Base-by-base conservation (phyloP, 2,797 vertebrate species). In the Chrysocyon brachyurus region DNA sequence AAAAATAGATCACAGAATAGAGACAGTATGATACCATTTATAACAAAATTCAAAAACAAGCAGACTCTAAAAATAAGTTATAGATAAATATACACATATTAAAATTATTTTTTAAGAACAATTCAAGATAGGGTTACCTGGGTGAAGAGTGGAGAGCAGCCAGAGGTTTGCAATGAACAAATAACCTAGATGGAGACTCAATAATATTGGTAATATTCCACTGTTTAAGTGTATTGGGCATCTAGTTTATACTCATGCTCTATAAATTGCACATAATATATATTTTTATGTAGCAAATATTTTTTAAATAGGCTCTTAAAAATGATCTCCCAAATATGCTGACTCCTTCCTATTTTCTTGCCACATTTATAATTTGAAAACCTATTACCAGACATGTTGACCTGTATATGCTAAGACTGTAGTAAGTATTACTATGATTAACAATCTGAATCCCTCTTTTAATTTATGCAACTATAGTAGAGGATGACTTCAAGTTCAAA, bases 11-110 rank as follows among this genome's bases (percentile, higher is more conserved):
- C 64, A 84, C 79, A 91, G 19, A 79, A 75, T 72, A 81, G 3
- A 83, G 46, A 68, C 2, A 91, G n/a, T n/a, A 88, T 70, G 26
- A 77, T 84, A 91, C 17, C 40, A 95, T 85, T 87, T 96, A 83
- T 70, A 88, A 73, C 46, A 63, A 96, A 86, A 57, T 88, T 89
- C 19, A 86, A 90, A 95, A 93, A 36, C 5, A n/a, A 91, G 82
- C 7, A 85, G 96, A 92, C 17, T 78, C 54, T 79, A 81, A 96
- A 91, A 90, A 78, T 90, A 66, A 95, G 24, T 77, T 90, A 68
- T 63, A 21, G 7, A 61, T 54, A 77, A 90, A 79, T 91, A 82
- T 19, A 31, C 16, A 54, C 46, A 5, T 75, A 64, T 57, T 61
- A 61, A 90, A 90, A 87, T 90, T 75, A 68, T 21, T 82, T 68